Evolutionary conservation across 92 coral and sea anemone genomes (phyloP).

Genomic region (Porites cylindrica): DNA sequence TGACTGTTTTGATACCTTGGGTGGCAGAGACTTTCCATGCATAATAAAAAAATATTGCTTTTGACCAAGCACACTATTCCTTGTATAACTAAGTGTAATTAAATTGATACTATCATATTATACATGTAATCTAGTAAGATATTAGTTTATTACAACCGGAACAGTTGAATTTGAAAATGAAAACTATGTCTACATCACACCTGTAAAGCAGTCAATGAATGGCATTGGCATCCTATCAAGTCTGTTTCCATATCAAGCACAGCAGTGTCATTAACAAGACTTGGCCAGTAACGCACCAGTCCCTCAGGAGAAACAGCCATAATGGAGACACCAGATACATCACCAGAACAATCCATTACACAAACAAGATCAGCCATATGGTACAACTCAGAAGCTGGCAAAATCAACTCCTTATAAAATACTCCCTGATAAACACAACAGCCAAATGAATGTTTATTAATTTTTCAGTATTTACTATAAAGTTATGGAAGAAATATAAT

Average conservation of each 20-base stretch:
- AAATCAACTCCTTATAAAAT: slow-evolving; percentile 82
- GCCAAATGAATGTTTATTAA: not conserved
- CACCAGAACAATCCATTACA: slow-evolving; percentile 68
- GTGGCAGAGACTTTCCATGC: too few relatives aligned
- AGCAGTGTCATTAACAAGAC: slow-evolving; percentile 86
- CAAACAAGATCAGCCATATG: slow-evolving; percentile 90
- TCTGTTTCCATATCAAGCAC: slow-evolving; percentile 89
- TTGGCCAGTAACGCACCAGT: slow-evolving; percentile 94
- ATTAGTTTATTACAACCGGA: too few relatives aligned
- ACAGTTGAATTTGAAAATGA: not conserved
- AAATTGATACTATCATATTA: too few relatives aligned
- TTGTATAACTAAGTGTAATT: too few relatives aligned
- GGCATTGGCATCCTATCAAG: slow-evolving; percentile 87
- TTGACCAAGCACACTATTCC: too few relatives aligned
- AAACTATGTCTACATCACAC: slow-evolving; percentile 38
- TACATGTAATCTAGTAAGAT: too few relatives aligned
- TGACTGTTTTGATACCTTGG: too few relatives aligned
- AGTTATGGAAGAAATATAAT: too few relatives aligned
- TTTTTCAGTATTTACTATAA: too few relatives aligned
- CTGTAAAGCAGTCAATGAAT: slow-evolving; percentile 89
- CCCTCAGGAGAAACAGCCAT: slow-evolving; percentile 97
- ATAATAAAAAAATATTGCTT: too few relatives aligned
- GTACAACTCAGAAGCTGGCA: slow-evolving; percentile 94
- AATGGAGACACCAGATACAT: slow-evolving; percentile 76
- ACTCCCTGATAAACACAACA: slow-evolving; percentile 68